Evolutionary conservation across 1,140 invertebrate genomes (phyloP).

Genomic region (Eulimnadia texana): DNA sequence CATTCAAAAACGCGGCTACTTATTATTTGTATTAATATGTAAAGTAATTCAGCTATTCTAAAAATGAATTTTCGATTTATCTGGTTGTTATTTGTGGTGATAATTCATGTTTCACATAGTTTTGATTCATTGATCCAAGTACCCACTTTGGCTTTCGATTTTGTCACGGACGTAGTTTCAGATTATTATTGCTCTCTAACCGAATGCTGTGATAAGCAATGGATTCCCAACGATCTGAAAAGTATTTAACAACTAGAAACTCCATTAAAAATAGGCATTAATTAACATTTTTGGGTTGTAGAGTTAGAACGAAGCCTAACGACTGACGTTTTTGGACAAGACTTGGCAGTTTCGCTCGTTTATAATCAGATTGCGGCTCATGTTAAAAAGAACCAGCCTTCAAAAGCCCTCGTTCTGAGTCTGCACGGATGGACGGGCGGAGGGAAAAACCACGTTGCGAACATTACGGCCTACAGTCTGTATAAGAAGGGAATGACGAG

Average conservation of each 20-base stretch:
- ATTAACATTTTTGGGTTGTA: neutral
- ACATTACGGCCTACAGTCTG: constrained; percentile 37
- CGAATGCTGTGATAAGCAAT: neutral
- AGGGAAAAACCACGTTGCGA: constrained; percentile 39
- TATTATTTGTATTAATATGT: too few species aligned
- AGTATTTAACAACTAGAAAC: neutral
- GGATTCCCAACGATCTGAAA: constrained; percentile 6
- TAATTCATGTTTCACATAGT: too few species aligned
- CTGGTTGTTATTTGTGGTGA: too few species aligned
- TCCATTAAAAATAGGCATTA: neutral
- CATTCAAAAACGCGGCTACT: too few species aligned
- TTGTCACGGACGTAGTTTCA: too few species aligned
- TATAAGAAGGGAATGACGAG: constrained; percentile 37
- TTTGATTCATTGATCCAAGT: too few species aligned
- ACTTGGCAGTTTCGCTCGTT: constrained; percentile 6
- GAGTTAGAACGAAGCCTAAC: neutral
- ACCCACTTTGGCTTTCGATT: too few species aligned
- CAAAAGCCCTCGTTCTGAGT: constrained; percentile 18
- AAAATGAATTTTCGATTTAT: too few species aligned
- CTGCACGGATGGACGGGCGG: constrained; percentile 32
- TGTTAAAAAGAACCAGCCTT: constrained; percentile 3
- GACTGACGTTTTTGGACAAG: constrained; percentile 14
- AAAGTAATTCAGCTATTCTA: too few species aligned
- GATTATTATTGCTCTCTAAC: neutral
- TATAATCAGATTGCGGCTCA: constrained; percentile 12